A percentile compares a stretch with the other conserved stretches of the same genome.
Conservation (phyloP, 1,140 invertebrate genomes). For the Choristoneura fumiferana region DNA sequence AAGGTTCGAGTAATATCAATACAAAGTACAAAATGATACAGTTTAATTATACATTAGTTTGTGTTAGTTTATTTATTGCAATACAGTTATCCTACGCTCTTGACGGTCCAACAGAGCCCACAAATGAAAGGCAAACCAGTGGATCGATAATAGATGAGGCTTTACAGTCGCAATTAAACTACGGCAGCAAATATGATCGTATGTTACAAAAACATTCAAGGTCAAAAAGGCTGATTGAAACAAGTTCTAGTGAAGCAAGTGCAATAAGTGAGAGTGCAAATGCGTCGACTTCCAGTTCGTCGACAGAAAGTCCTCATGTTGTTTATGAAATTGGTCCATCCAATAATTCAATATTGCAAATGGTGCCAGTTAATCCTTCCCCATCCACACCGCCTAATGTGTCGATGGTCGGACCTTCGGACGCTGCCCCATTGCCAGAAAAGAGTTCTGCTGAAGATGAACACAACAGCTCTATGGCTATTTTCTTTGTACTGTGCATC, state of each 20-base stretch:
- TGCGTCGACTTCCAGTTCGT: constrained; percentile 36
- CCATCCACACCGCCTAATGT: constrained; percentile 51
- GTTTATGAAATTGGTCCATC: constrained; percentile 54
- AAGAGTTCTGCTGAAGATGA: constrained; percentile 96
- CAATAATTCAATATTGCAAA: constrained; percentile 48
- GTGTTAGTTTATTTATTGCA: background rate
- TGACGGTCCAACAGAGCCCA: background rate
- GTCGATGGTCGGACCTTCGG: constrained; percentile 80
- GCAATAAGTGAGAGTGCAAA: constrained; percentile 32
- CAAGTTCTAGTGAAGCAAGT: constrained; percentile 53
- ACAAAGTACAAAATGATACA: constrained; percentile 16
- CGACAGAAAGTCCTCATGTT: constrained; percentile 49
- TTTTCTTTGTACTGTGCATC: constrained; percentile 97
- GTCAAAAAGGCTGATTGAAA: constrained; percentile 46
- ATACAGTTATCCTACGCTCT: constrained; percentile 2
- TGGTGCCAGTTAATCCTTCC: constrained; percentile 53
- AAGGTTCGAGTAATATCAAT: constrained; percentile 2
- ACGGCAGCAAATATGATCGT: constrained; percentile 17
- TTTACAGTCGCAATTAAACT: constrained; percentile 1
- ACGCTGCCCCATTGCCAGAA: constrained; percentile 86
- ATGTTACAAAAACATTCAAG: constrained; percentile 38
- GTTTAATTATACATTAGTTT: constrained; percentile 6
- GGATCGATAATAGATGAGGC: constrained; percentile 7
- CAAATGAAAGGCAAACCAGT: constrained; percentile 7
- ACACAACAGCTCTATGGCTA: constrained; percentile 96